Evolutionary conservation across 2,888 invertebrate species (phyloP), one percentile per base, ranked within the genome.

Genomic region (Hanleya hanleyi): DNA sequence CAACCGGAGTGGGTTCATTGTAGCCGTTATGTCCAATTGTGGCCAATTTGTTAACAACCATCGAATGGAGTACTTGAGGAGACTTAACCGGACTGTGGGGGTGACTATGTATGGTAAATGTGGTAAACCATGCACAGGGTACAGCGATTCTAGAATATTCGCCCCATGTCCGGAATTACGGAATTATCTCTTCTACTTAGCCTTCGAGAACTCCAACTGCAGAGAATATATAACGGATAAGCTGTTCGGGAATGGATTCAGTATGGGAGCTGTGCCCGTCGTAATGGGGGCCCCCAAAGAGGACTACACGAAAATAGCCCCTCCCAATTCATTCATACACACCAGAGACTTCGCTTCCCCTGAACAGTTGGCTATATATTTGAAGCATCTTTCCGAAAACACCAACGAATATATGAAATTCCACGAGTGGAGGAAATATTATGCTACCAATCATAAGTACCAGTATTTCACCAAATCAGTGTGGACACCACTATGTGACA

Each of bases 191-290:
- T 64, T 64, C n/a, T 64, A 37, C 35, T 35, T 64, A 37, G 4
- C 64, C 9, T 64, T 64, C 35, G 64, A 64, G n/a, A 64, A 64
- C 35, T 18, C 36, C 1, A 64, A 64, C 37, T 64, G 64, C 26
- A 64, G 36, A 7, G 64, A 64, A 37, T 64, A 64, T 37, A 37
- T 64, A 5, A 33, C 64, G 5, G 64, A 64, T 18, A 64, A 64
- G 64, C 36, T 64, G 33, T 64, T 35, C 26, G 38, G 35, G n/a
- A 35, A 64, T 37, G 64, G 33, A 15, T 1, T 64, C 29, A 15
- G 15, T 18, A 37, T 64, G 35, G 64, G 64, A 35, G 37, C 64
- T 18, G 38, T 64, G 22, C 64, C 64, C 3, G 35, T 64, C 22
- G 64, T 64, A 3, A 64, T 64, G 64, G 64, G 64, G 2, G 64